Evolutionary conservation across 2,113 vertebrate species (phyloP).

Genomic region (Haplochromis vanheusdeni): DNA sequence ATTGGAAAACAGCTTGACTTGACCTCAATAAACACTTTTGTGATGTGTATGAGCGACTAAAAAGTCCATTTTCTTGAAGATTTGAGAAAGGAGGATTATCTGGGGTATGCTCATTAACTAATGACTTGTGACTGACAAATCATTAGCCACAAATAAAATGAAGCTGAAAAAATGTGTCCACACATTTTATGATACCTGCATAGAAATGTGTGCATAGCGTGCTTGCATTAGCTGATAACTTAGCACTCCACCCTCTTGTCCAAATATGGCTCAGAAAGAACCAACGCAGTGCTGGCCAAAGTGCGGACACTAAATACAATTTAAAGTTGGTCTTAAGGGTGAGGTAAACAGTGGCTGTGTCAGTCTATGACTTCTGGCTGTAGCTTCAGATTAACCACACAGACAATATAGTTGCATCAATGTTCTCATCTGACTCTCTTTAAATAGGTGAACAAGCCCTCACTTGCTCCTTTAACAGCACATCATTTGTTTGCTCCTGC

Average conservation of each 20-base stretch:
- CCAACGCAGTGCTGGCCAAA: neutral
- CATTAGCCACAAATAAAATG: neutral
- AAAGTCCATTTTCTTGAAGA: neutral
- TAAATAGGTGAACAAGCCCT: neutral
- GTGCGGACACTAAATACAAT: neutral
- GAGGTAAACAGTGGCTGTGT: accelerated
- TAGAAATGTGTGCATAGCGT: neutral
- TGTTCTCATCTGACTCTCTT: neutral
- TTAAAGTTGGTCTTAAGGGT: neutral
- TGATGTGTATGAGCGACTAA: neutral
- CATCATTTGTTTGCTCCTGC: neutral
- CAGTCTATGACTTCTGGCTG: neutral
- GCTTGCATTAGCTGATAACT: neutral
- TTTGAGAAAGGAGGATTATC: neutral
- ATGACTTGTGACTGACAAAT: neutral
- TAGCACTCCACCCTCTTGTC: neutral
- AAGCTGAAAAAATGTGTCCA: neutral
- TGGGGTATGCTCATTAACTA: neutral
- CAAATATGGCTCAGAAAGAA: neutral
- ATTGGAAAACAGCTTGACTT: neutral
- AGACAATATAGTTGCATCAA: neutral
- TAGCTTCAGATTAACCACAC: neutral
- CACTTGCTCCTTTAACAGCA: neutral
- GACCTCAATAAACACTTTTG: neutral
- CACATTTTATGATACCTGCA: neutral